Evolutionary conservation across 2,888 invertebrate genomes (phyloP).

Genomic region (Phasia obesa): DNA sequence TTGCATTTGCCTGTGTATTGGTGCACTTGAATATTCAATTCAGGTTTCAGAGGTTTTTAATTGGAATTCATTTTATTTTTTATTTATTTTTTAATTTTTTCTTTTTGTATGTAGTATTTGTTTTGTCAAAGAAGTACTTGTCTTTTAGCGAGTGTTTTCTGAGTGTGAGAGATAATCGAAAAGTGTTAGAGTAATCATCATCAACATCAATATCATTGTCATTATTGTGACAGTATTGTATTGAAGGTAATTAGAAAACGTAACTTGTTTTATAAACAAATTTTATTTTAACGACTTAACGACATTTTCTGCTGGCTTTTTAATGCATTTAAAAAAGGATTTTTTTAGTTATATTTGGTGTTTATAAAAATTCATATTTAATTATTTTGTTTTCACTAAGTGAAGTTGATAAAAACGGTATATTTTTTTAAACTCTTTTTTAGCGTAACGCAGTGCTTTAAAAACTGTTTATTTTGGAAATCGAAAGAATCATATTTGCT

Average conservation of each 20-base stretch:
- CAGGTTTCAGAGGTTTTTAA: conserved; percentile 39
- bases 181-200: conserved; percentile 13
- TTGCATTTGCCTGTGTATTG: conserved; percentile 7
- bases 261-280: conserved; percentile 27
- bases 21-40: conserved; percentile 42
- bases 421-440: too few relatives aligned
- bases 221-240: background rate
- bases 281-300: background rate
- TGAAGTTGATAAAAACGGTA: too few relatives aligned
- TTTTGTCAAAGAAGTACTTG: conserved; percentile 62
- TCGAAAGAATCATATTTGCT: too few relatives aligned
- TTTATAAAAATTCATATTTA: conserved; percentile 6
- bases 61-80: conserved; percentile 11
- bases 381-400: too few relatives aligned
- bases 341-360: conserved; percentile 23
- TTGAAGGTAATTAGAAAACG: conserved; percentile 33
- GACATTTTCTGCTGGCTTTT: background rate
- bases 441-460: too few relatives aligned
- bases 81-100: background rate
- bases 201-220: background rate
- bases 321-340: conserved; percentile 44
- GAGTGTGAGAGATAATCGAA: conserved; percentile 25
- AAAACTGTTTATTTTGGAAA: too few relatives aligned
- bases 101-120: conserved; percentile 24
- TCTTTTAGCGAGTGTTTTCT: conserved; percentile 36